Evolutionary conservation across 1,140 invertebrate genomes (phyloP).

Genomic region (Lepidostoma basale): DNA sequence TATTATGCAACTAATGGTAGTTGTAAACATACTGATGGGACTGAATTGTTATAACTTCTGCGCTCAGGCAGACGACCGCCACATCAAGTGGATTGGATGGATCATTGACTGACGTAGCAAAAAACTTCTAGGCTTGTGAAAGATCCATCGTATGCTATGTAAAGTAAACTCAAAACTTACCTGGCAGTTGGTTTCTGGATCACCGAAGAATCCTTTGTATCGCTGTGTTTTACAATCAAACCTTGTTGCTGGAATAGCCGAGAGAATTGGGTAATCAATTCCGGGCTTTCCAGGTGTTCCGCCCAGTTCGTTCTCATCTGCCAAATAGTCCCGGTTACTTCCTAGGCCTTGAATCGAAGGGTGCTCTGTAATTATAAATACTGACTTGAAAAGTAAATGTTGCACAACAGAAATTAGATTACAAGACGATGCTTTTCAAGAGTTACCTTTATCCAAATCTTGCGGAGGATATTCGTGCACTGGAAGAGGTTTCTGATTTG

Average conservation of each 20-base stretch:
- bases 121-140: no score
- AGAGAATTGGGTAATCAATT: constrained; percentile 81
- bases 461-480: constrained; percentile 43
- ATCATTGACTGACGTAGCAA: no score
- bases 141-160: no score
- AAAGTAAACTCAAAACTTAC: constrained; percentile 52
- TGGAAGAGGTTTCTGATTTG: constrained; percentile 25
- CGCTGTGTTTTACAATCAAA: constrained; percentile 85
- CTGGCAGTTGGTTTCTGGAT: constrained; percentile 84
- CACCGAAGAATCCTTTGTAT: constrained; percentile 90
- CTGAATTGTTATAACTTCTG: no score
- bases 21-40: no score
- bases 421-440: background rate
- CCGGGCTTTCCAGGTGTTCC: constrained; percentile 78
- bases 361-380: constrained; percentile 21
- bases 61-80: no score
- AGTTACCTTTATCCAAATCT: constrained; percentile 41
- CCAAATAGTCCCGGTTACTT: constrained; percentile 23
- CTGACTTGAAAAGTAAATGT: no score
- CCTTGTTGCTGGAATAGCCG: constrained; percentile 75
- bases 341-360: constrained; percentile 20
- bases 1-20: no score
- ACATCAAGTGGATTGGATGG: no score
- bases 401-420: background rate
- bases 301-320: constrained; percentile 51